Base-by-base conservation (phyloP, 2,113 vertebrate genomes). In the Tenrec ecaudatus region DNA sequence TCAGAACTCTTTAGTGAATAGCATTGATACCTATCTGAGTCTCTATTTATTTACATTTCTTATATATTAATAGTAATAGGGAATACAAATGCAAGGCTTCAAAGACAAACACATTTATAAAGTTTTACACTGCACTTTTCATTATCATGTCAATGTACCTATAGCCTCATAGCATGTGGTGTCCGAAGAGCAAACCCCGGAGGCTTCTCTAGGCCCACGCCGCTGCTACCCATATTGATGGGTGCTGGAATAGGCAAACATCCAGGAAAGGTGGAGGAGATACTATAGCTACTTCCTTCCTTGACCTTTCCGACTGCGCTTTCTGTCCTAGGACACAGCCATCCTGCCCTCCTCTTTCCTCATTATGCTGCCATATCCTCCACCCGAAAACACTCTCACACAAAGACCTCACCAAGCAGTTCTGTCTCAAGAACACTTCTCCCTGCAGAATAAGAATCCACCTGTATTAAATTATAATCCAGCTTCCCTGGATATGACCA, bases 391-490 rank as follows among this genome's bases (percentile, higher is more conserved):
- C 8, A 80, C 23, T 33, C 60, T 33, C 75, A 82, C 27, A 43
- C 11, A 75, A 82, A 36, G 2, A 89, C 22, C 11, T 84, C 10
- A 73, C 36, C 9, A 89, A 76, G 2, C 43, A 79, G 6, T 4
- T 94, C 89, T 33, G 73, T 84, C 31, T 47, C 68, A 84, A 81
- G 6, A 86, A 58, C 78, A 62, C 66, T 53, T 89, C 82, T 64
- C 1, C 25, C 3, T 58, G 10, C 0, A 82, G 86, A 95, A 87
- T 57, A 91, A 90, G 93, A 87, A 27, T 66, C 57, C 25, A 88
- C 3, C 19, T 83, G 3, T 9, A 43, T 88, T 96, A 87, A 84
- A 43, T 90, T n/a, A 58, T 73, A 84, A 82, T 47, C 83, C 62
- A 81, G 57, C 33, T 80, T 64, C 2, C 5, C 92, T 60, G 7